Evolutionary conservation across 1,140 invertebrate species (phyloP).

Genomic region (Diplogasteroides magnus): DNA sequence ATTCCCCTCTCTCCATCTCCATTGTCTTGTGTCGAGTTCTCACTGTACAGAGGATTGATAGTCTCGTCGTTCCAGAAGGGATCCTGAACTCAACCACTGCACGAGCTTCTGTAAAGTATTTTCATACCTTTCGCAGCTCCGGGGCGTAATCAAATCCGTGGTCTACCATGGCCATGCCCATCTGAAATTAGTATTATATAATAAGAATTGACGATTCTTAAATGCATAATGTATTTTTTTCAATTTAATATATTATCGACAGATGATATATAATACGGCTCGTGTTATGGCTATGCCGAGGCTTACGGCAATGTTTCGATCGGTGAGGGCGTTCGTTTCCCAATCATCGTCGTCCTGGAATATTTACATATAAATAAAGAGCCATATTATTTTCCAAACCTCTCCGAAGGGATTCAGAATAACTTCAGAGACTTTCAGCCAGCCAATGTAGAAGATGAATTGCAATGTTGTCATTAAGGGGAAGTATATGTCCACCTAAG

Average conservation of each 20-base stretch:
- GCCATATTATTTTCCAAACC: too few species aligned
- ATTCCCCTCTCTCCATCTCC: neutral
- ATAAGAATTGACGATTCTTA: too few species aligned
- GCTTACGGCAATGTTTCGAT: slow-evolving; percentile 30
- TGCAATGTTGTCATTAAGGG: slow-evolving; percentile 77
- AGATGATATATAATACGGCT: slow-evolving; percentile 8
- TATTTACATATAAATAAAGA: too few species aligned
- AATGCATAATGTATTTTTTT: too few species aligned
- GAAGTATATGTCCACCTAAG: slow-evolving; percentile 72
- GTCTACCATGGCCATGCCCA: slow-evolving; percentile 30
- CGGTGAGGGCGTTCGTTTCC: slow-evolving; percentile 36
- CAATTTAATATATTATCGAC: too few species aligned
- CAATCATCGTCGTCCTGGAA: slow-evolving; percentile 62
- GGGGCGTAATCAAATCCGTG: slow-evolving; percentile 22
- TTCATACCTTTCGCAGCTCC: slow-evolving; percentile 20
- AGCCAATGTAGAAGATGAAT: slow-evolving; percentile 92
- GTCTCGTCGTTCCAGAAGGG: neutral
- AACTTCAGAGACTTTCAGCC: slow-evolving; percentile 74
- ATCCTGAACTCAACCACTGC: neutral
- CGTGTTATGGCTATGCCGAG: too few species aligned
- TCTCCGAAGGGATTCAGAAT: slow-evolving; percentile 86
- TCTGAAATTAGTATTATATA: slow-evolving; percentile 20
- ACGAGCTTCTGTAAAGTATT: neutral
- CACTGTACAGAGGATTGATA: neutral
- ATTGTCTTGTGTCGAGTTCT: neutral